A percentile compares a stretch with the other conserved stretches of the same genome.
These are phyloP conservation scores for Drosophila repletoides DNA, from an alignment of 1,140 invertebrate species.

Conservation along the genomic window DNA sequence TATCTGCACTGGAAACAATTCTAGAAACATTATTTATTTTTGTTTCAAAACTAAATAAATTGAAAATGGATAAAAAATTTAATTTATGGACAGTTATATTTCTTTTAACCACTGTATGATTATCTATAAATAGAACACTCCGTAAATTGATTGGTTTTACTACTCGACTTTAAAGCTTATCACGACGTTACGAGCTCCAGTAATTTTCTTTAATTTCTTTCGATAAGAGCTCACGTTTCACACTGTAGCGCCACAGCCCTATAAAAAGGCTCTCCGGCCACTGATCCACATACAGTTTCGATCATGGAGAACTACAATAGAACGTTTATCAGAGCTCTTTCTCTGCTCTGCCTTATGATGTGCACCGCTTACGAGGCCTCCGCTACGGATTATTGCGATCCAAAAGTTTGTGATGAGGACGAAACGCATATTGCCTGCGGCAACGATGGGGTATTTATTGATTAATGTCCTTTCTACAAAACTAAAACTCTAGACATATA, in stretches of 20 bases:
- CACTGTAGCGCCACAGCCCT: neutral
- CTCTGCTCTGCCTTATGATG: neutral
- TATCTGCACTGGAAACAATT: too few species aligned
- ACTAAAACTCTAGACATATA: too few species aligned
- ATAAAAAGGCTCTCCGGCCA: neutral
- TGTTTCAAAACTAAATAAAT: too few species aligned
- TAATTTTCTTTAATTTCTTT: neutral
- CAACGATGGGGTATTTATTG: slow-evolving; percentile 30
- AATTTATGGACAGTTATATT: neutral
- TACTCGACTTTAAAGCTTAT: neutral
- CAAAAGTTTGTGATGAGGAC: neutral
- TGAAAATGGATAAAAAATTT: too few species aligned
- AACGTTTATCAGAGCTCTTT: neutral
- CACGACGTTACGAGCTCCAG: neutral
- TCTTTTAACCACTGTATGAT: neutral
- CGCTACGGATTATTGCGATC: slow-evolving; percentile 13
- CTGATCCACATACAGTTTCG: neutral
- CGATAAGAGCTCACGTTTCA: slow-evolving; percentile 5
- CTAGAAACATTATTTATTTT: too few species aligned
- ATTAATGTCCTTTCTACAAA: too few species aligned
- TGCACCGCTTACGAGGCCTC: too few species aligned
- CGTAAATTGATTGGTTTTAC: slow-evolving; percentile 4
- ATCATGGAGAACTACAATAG: neutral
- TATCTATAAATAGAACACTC: too few species aligned
- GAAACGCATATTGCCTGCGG: slow-evolving; percentile 18